Conservation (phyloP, 2,797 vertebrate genomes). For the Coccyzus lansbergi region DNA sequence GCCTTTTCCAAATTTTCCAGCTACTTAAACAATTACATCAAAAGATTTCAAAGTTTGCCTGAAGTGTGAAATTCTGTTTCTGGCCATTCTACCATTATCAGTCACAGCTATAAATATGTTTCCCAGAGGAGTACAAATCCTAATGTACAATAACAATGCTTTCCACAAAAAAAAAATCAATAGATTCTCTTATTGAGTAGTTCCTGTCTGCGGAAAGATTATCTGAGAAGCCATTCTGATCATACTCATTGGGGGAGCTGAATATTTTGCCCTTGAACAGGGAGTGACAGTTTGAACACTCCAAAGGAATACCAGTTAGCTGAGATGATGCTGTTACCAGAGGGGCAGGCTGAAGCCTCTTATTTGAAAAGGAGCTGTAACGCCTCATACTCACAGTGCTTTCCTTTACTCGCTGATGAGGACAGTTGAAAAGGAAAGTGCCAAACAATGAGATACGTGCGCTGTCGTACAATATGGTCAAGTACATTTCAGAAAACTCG, state of each 20-base stretch:
- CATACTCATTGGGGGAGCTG: neutral
- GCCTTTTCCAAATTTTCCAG: neutral
- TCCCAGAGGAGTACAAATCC: neutral
- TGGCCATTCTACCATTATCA: neutral
- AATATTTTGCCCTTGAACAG: neutral
- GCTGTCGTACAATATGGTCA: conserved; percentile 90
- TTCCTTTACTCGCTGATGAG: conserved; percentile 88
- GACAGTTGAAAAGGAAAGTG: conserved; percentile 95
- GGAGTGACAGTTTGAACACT: neutral
- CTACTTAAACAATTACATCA: neutral
- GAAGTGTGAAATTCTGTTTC: neutral
- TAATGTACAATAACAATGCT: neutral
- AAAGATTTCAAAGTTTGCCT: neutral
- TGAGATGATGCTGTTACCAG: neutral
- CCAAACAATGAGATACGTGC: conserved; percentile 92
- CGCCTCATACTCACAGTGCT: conserved; percentile 83
- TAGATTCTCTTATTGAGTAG: neutral
- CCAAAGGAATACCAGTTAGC: neutral
- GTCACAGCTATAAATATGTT: neutral
- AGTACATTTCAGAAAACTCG: conserved; percentile 92
- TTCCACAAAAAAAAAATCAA: neutral
- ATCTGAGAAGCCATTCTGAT: neutral
- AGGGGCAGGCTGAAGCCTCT: neutral
- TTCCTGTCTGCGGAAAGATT: neutral
- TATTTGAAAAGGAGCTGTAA: neutral